Conservation (phyloP, 2,797 vertebrate species). For the Sphenopsis melanotis region DNA sequence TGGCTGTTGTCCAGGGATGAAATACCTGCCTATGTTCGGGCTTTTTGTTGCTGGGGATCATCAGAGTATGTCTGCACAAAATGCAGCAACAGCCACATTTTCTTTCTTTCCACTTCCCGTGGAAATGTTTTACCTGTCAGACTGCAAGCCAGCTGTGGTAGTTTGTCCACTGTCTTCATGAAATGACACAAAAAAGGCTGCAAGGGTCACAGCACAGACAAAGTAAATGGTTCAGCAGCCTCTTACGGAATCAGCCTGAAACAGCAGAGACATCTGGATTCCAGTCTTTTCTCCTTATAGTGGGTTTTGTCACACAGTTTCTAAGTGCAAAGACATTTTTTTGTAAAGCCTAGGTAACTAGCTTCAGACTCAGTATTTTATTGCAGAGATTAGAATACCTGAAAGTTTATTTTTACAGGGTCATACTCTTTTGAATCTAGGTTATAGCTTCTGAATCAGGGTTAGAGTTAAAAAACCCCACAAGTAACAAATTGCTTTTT, state of each 20-base stretch:
- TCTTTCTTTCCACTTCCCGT: not conserved
- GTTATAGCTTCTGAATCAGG: not conserved
- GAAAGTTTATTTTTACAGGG: not conserved
- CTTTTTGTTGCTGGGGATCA: not conserved
- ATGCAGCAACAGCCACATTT: not conserved
- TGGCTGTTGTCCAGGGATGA: not conserved
- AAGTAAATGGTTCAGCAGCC: not conserved
- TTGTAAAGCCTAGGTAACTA: not conserved
- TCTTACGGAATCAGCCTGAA: not conserved
- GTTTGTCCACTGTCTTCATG: not conserved
- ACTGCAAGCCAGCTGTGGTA: not conserved
- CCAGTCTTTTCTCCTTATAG: not conserved
- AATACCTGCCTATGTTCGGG: accelerated
- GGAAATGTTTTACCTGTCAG: not conserved
- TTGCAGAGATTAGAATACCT: not conserved
- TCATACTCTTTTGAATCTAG: not conserved
- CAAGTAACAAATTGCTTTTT: not conserved
- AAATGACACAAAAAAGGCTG: not conserved
- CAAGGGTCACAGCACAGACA: not conserved
- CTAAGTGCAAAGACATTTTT: not conserved
- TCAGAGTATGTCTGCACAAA: not conserved
- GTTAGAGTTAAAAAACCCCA: not conserved
- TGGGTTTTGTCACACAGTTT: not conserved
- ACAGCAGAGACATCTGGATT: not conserved
- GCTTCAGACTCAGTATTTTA: not conserved